Base-by-base conservation (phyloP, 2,888 invertebrate species). In the Muscina levida region DNA sequence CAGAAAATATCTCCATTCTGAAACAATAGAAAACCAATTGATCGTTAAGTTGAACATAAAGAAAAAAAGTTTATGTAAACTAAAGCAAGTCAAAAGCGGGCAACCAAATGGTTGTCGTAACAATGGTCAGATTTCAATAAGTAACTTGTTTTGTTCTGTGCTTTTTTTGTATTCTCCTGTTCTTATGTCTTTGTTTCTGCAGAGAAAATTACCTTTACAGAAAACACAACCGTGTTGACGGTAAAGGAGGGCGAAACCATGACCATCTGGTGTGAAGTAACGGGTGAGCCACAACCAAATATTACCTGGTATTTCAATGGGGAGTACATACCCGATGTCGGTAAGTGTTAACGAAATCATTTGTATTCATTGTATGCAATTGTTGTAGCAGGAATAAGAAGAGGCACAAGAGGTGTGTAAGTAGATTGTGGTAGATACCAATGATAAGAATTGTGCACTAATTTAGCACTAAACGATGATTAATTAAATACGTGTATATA, bases 191-290 rank as follows among this genome's bases (percentile, higher is more conserved):
- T 70, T 26, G 44, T 53, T 67, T 78, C 68, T 78, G 4, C 74
- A 93, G 93, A 91, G 82, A 92, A 92, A 82, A 91, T 93, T 74
- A 91, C 91, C 57, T 93, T 93, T 86, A 90, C 91, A 85, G 92
- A 92, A 85, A 92, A 92, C 65, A 90, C 91, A 42, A 87, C 89
- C 15, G 88, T 91, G 4, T 91, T 92, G 84, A 91, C 89, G 67
- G 92, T 91, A 0, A 88, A 88, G 65, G 93, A 93, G 86, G 91
- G 91, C 51, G 87, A 89, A 51, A 91, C 92, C 83, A 91, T 91
- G 6, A 90, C 91, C 46, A 90, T 91, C 66, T 84, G 88, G 66
- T 91, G 91, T 81, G 89, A 89, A 80, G 91, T 90, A 59, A 90
- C 88, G 80, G 92, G 92, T 19, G 92, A 92, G 84, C 91, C 91